Percentiles rank a stretch among this genome's conserved stretches.
phyloP scores from a whole-genome alignment of 2,888 invertebrate genomes.

The Emmelina monodactyla region DNA sequence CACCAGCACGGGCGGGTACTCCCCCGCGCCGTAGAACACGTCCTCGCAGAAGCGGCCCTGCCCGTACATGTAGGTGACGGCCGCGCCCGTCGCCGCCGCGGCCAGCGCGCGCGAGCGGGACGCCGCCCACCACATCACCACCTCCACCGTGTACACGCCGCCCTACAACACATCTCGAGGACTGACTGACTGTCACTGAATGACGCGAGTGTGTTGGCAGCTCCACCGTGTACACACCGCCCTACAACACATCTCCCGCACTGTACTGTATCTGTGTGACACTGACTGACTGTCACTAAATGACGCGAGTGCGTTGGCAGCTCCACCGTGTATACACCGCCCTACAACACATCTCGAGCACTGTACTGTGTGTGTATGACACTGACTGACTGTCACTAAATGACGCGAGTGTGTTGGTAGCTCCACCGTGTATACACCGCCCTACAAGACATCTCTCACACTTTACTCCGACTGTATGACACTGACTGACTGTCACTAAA shows the following conservation, averaged over 20 bases:
- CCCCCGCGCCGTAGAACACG: constrained; percentile 41
- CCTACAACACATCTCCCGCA: too few species aligned
- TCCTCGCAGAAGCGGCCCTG: constrained; percentile 50
- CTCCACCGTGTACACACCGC: too few species aligned
- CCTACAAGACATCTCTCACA: too few species aligned
- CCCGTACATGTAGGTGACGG: constrained; percentile 41
- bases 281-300: too few species aligned
- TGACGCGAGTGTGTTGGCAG: too few species aligned
- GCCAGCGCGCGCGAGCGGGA: constrained; percentile 30
- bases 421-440: too few species aligned
- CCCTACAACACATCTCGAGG: constrained; percentile 24
- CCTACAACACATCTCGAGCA: constrained; percentile 21
- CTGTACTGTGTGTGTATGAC: too few species aligned
- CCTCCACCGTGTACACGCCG: constrained; percentile 41
- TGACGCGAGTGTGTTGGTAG: too few species aligned
- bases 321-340: constrained; percentile 40
- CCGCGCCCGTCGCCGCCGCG: constrained; percentile 24
- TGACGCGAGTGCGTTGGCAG: too few species aligned
- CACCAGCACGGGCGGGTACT: constrained; percentile 44
- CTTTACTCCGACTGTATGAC: too few species aligned
- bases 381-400: neutral
- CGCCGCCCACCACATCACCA: constrained; percentile 43
- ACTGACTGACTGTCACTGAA: neutral
- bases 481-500: too few species aligned
- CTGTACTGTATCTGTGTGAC: too few species aligned